These are phyloP conservation scores for Campoletis sonorensis DNA, from an alignment of 1,140 invertebrate species.

Conservation along the genomic window DNA sequence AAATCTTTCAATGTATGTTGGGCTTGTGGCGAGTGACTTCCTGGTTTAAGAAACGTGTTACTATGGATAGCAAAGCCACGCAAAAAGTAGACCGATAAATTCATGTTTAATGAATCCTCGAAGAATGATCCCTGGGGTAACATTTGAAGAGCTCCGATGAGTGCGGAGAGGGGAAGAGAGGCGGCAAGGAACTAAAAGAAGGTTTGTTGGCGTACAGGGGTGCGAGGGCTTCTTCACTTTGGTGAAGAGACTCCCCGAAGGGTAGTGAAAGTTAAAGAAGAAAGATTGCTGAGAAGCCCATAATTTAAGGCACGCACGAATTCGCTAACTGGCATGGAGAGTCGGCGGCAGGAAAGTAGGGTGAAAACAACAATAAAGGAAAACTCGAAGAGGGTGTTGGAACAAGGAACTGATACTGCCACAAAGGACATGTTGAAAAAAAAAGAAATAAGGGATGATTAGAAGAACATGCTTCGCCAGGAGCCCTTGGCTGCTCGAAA, in stretches of 20 bases:
- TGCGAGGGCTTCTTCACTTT: not conserved
- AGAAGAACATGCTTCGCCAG: too few relatives aligned
- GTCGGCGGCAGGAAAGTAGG: not conserved
- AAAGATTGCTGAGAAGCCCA: not conserved
- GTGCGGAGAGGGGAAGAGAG: too few relatives aligned
- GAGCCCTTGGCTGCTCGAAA: too few relatives aligned
- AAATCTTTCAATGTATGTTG: too few relatives aligned
- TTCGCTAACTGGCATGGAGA: not conserved
- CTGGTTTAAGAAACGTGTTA: too few relatives aligned
- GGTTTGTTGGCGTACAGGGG: too few relatives aligned
- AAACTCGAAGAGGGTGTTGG: too few relatives aligned
- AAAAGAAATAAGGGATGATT: too few relatives aligned
- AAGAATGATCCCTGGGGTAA: conserved; percentile 11
- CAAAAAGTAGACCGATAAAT: not conserved
- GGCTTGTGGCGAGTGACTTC: too few relatives aligned
- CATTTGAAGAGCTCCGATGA: not conserved
- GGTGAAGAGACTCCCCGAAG: conserved; percentile 24
- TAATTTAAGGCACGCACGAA: conserved; percentile 30
- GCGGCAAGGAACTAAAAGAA: not conserved
- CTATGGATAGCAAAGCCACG: too few relatives aligned
- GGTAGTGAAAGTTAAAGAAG: conserved; percentile 17
- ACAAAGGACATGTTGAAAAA: too few relatives aligned
- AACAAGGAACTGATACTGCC: too few relatives aligned
- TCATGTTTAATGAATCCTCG: conserved; percentile 18
- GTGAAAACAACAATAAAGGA: not conserved